Conservation (phyloP, 2,888 invertebrate genomes). For the Leptinotarsa peninsularis region DNA sequence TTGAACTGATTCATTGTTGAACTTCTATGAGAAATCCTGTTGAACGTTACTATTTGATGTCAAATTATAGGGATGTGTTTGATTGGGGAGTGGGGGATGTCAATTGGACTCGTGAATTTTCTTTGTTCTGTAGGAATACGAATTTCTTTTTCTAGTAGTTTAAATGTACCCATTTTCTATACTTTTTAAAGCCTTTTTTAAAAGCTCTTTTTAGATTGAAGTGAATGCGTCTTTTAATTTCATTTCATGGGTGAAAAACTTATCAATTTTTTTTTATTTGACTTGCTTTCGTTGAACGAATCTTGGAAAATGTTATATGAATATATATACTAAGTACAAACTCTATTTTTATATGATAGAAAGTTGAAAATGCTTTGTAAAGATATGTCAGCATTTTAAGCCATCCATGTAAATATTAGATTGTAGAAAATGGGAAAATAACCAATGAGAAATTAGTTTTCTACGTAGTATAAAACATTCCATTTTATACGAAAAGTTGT, state of each 20-base stretch:
- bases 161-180: background rate
- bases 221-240: background rate
- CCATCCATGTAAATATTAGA: constrained; percentile 60
- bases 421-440: constrained; percentile 60
- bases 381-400: constrained; percentile 63
- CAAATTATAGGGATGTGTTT: no score
- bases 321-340: constrained; percentile 44
- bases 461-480: constrained; percentile 61
- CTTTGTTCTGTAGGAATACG: background rate
- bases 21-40: no score
- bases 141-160: background rate
- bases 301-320: constrained; percentile 35
- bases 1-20: background rate
- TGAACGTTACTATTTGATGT: no score
- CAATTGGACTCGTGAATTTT: no score
- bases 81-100: no score
- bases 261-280: constrained; percentile 13
- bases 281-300: constrained; percentile 9
- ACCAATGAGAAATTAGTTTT: constrained; percentile 54
- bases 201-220: background rate
- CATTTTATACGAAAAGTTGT: constrained; percentile 60
- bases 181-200: background rate
- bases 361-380: constrained; percentile 53
- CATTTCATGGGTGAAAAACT: background rate
- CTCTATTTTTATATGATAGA: constrained; percentile 46